A percentile compares a stretch with the other conserved stretches of the same genome.
phyloP scores from a whole-genome alignment of 1,140 invertebrate genomes.

The Neotoxoptera formosana region DNA sequence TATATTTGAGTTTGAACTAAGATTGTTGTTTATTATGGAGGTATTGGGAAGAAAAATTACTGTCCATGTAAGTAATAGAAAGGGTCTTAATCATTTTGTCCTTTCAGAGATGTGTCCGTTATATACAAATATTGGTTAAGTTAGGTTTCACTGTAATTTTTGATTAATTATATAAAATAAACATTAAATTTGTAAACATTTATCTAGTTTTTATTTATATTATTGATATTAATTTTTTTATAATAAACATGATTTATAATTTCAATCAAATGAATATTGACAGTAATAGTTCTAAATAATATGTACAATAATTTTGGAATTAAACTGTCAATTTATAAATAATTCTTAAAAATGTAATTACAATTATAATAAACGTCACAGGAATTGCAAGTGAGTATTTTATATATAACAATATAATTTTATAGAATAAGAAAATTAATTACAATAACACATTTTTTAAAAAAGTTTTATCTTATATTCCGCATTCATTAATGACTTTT shows the following conservation, averaged over 20 bases:
- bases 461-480: neutral
- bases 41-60: neutral
- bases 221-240: neutral
- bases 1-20: neutral
- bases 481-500: neutral
- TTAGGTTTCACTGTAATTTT: neutral
- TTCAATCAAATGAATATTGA: neutral
- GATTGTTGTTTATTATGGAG: neutral
- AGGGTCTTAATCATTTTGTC: neutral
- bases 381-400: neutral
- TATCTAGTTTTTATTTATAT: neutral
- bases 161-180: neutral
- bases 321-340: neutral
- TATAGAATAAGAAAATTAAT: conserved; percentile 45
- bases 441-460: conserved; percentile 23
- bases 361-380: conserved; percentile 10
- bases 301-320: conserved; percentile 32
- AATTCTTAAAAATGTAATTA: conserved; percentile 27
- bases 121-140: neutral
- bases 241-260: neutral
- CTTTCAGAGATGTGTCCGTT: neutral
- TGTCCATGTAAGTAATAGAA: neutral
- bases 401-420: conserved; percentile 16
- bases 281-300: neutral
- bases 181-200: neutral